Conservation (phyloP, 2,888 invertebrate species). For the Eilema caniola region DNA sequence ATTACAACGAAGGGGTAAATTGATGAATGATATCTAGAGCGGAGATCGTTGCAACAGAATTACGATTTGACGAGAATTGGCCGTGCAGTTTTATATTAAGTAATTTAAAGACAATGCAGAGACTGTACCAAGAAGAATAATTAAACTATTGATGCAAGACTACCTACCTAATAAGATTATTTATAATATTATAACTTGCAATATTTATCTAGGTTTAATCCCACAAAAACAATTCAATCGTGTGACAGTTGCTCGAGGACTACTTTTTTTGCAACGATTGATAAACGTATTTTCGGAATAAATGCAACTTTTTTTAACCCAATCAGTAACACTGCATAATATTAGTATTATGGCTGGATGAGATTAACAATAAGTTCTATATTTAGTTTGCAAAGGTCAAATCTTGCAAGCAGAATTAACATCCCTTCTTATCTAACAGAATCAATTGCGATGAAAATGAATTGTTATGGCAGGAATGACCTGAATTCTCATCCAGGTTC, state of each 20-base stretch:
- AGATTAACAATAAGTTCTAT: no score
- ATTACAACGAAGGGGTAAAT: constrained; percentile 47
- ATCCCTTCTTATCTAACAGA: not conserved
- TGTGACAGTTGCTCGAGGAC: no score
- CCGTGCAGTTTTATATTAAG: constrained; percentile 34
- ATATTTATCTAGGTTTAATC: not conserved
- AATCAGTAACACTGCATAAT: no score
- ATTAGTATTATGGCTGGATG: no score
- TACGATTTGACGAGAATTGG: constrained; percentile 43
- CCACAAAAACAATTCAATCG: no score
- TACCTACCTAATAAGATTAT: not conserved
- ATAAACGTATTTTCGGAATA: no score
- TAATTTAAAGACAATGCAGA: constrained; percentile 20
- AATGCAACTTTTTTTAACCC: no score
- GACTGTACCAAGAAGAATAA: no score
- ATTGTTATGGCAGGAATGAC: not conserved
- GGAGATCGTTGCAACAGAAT: constrained; percentile 48
- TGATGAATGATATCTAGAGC: constrained; percentile 60
- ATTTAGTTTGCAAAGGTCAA: no score
- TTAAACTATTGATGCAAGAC: not conserved
- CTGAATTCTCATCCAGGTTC: not conserved
- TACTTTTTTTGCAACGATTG: no score
- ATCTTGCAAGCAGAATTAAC: no score
- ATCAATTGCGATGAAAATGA: not conserved
- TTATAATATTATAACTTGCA: not conserved